Conservation (phyloP, 2,797 vertebrate genomes). For the Cacajao melanocephalus region DNA sequence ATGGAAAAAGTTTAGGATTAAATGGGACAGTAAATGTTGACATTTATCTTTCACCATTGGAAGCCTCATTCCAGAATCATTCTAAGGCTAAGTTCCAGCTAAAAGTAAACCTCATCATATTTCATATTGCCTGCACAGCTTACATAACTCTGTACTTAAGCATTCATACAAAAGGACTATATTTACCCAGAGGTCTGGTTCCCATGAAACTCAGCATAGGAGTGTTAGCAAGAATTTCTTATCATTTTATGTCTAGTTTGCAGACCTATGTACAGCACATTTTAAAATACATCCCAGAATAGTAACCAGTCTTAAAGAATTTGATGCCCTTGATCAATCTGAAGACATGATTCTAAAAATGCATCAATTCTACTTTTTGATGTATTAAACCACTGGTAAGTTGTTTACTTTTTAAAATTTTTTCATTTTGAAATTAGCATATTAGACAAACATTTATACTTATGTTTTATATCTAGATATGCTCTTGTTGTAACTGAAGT, state of each 20-base stretch:
- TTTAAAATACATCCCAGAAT: neutral
- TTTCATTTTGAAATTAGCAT: neutral
- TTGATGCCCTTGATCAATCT: neutral
- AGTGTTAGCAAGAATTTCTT: slow-evolving; percentile 74
- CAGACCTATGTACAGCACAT: neutral
- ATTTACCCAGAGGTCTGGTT: slow-evolving; percentile 79
- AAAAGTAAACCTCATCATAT: slow-evolving; percentile 81
- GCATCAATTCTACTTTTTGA: neutral
- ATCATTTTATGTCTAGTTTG: slow-evolving; percentile 43
- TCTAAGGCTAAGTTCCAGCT: slow-evolving; percentile 79
- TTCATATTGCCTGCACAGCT: slow-evolving; percentile 76
- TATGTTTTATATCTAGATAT: no score
- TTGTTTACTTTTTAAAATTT: neutral
- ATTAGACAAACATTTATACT: no score
- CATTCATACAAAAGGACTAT: slow-evolving; percentile 78
- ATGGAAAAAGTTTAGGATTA: slow-evolving; percentile 81
- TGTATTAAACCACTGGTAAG: neutral
- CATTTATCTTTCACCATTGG: slow-evolving; percentile 83
- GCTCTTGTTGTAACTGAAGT: no score
- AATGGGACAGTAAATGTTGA: slow-evolving; percentile 83
- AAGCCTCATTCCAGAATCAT: slow-evolving; percentile 77
- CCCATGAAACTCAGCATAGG: slow-evolving; percentile 78
- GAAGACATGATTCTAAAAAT: neutral
- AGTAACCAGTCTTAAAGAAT: neutral
- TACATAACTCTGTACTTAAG: slow-evolving; percentile 75